phyloP scores from a whole-genome alignment of 1,140 invertebrate species.

The Bombus breviceps region DNA sequence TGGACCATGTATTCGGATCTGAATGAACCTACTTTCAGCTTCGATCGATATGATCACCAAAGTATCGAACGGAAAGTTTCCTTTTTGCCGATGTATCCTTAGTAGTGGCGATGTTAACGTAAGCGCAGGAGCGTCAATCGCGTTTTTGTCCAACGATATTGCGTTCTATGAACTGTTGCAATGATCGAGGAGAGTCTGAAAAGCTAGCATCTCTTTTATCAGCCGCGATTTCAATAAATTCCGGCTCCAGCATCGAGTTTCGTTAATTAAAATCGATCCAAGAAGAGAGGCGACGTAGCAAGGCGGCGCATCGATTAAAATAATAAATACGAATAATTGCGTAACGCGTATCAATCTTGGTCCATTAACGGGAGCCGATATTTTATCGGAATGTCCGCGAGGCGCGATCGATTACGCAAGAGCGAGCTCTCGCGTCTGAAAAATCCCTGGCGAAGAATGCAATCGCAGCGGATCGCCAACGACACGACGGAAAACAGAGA shows the following conservation, averaged over 20 bases:
- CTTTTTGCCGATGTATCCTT: background rate
- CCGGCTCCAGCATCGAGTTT: background rate
- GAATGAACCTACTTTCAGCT: background rate
- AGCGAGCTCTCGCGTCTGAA: background rate
- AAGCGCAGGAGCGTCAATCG: background rate
- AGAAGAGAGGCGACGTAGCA: too few relatives aligned
- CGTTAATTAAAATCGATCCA: background rate
- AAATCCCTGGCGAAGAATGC: constrained; percentile 8
- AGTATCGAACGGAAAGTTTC: background rate
- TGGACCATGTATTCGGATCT: background rate
- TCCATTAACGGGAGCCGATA: constrained; percentile 25
- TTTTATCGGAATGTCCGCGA: constrained; percentile 24
- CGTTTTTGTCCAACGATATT: background rate
- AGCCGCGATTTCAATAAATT: background rate
- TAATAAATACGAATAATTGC: constrained; percentile 20
- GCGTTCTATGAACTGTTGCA: background rate
- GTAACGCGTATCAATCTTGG: background rate
- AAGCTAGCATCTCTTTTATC: background rate
- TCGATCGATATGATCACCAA: background rate
- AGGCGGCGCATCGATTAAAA: background rate
- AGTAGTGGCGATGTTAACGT: background rate
- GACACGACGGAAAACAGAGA: background rate
- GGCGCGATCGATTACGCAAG: constrained; percentile 34
- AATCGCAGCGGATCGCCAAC: background rate
- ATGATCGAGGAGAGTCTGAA: background rate